Evolutionary conservation across 2,113 vertebrate species (phyloP), one percentile per base, ranked within the genome.

Genomic region (Lepisosteus osseus): DNA sequence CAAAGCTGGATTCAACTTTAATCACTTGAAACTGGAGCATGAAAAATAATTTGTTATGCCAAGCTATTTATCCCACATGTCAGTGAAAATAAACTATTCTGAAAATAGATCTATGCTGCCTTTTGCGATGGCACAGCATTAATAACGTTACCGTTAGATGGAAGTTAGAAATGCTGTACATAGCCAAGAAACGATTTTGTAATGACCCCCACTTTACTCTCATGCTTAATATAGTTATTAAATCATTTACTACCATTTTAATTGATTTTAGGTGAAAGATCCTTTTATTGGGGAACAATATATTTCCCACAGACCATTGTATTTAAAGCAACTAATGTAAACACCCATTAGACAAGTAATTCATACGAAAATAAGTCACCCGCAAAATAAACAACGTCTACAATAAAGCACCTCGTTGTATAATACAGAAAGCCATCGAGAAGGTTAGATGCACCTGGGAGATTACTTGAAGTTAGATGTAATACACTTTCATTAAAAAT

Each of bases 21-120:
- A 93, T 89, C 83, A 75, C 78, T 88, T 86, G 86, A 91, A 92
- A 90, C 79, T 78, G 80, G 85, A 90, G 79, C 82, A 83, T 82
- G 86, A 76, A 89, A 78, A 87, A 89, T 86, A 86, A 92, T 92
- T 92, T 92, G 83, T 93, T 91, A 91, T 74, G 77, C 77, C 84
- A 83, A 92, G 84, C 77, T 88, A 88, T 90, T 90, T 83, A 86
- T 81, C 82, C 77, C 85, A 83, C 69, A 83, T 67, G 84, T 91
- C 88, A 86, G 57, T 42, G 68, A 76, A 71, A 74, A 77, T 77
- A 65, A 77, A 74, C 63, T 42, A 70, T 74, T 71, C 68, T 72
- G 42, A 70, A 75, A 78, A 81, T 73, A 75, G 69, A 76, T 75
- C 71, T 74, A 56, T 72, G 69, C 68, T 88, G 76, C 82, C 78